phyloP scores from a whole-genome alignment of 2,888 invertebrate species.

The Thumatha senex region DNA sequence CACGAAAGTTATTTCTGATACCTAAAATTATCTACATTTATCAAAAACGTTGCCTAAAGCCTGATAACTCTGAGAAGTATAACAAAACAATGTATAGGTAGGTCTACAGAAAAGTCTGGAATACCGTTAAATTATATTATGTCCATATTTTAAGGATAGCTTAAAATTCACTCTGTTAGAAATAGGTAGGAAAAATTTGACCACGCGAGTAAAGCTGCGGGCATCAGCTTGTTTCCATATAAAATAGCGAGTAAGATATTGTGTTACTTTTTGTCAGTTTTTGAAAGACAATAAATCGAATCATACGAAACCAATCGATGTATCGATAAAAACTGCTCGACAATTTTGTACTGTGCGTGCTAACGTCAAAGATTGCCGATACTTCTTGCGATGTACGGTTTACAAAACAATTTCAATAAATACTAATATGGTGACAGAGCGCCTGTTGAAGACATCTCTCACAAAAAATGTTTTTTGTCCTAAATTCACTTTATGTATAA shows the following conservation, averaged over 20 bases:
- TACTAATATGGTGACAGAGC: constrained; percentile 41
- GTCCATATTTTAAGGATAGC: no score
- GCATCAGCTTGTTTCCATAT: no score
- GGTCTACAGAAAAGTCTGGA: no score
- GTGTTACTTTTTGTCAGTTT: constrained; percentile 11
- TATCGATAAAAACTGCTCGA: constrained; percentile 45
- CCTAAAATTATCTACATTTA: no score
- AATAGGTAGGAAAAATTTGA: no score
- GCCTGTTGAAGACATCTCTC: constrained; percentile 15
- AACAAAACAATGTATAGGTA: no score
- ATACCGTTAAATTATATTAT: no score
- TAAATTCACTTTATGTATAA: constrained; percentile 16
- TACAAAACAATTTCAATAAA: constrained; percentile 49
- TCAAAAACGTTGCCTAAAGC: no score
- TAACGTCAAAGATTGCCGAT: constrained; percentile 40
- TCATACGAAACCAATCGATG: constrained; percentile 46
- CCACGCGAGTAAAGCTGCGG: no score
- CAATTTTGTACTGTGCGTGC: constrained; percentile 42
- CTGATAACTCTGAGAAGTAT: no score
- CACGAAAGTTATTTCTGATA: no score
- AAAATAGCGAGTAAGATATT: neutral
- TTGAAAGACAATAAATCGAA: constrained; percentile 35
- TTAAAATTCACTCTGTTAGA: no score
- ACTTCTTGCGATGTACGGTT: constrained; percentile 40
- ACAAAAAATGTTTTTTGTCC: constrained; percentile 37